A percentile compares a stretch with the other conserved stretches of the same genome.
Evolutionary conservation across 2,888 invertebrate genomes (phyloP).

Genomic region (Leucozona laternaria): DNA sequence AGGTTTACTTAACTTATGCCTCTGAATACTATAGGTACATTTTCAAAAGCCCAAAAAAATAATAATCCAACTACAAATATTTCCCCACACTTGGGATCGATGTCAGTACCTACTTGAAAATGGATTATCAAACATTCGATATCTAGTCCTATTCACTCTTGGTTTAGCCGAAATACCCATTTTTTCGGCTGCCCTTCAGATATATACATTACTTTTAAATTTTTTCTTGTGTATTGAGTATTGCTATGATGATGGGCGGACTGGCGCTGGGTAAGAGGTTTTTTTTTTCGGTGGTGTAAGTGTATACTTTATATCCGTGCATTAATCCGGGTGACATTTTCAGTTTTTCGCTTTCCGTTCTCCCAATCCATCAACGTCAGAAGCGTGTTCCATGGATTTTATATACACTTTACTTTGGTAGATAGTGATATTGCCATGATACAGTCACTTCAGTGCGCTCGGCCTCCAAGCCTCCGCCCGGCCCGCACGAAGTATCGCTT

Average conservation of each 20-base stretch:
- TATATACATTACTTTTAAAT: conserved; percentile 45
- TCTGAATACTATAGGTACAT: not conserved
- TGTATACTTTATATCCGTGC: conserved; percentile 79
- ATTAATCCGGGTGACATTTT: conserved; percentile 80
- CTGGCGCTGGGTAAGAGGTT: conserved; percentile 23
- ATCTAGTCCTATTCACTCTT: conserved; percentile 1
- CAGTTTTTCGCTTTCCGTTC: conserved; percentile 79
- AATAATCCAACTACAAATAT: conserved; percentile 35
- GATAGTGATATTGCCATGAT: conserved; percentile 73
- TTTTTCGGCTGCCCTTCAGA: conserved; percentile 65
- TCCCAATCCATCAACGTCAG: conserved; percentile 79
- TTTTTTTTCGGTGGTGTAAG: conserved; percentile 73
- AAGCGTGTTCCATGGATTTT: conserved; percentile 77
- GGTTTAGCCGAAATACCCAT: conserved; percentile 13
- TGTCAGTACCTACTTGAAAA: conserved; percentile 25
- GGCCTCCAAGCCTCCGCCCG: conserved; percentile 21
- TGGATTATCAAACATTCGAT: conserved; percentile 30
- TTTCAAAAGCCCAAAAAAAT: not conserved
- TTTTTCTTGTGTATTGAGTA: conserved; percentile 20
- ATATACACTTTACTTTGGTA: conserved; percentile 69
- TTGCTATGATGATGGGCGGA: conserved; percentile 31
- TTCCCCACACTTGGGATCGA: not conserved
- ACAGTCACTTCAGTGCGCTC: conserved; percentile 61
- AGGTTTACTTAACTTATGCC: not conserved
- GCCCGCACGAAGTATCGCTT: not conserved